These are phyloP conservation scores for Hydrotaea diabolus DNA, from an alignment of 2,888 invertebrate genomes.

Conservation along the genomic window DNA sequence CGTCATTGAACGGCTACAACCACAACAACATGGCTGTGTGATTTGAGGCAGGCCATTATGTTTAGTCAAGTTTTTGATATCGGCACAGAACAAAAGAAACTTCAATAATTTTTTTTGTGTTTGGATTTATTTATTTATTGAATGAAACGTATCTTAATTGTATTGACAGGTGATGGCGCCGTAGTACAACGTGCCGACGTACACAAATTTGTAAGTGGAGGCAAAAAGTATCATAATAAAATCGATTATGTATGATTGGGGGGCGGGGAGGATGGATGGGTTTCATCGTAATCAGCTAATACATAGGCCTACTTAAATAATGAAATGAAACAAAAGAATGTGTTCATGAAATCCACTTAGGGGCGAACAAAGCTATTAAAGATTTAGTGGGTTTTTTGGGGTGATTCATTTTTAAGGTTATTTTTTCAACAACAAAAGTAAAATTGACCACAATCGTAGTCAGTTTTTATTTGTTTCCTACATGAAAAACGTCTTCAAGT, in stretches of 20 bases:
- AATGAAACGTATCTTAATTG: slow-evolving; percentile 39
- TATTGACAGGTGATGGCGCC: slow-evolving; percentile 51
- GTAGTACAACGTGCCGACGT: neutral
- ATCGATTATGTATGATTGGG: neutral
- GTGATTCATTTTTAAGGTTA: too few relatives aligned
- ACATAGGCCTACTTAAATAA: neutral
- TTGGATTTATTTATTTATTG: slow-evolving; percentile 38
- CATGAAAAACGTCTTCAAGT: too few relatives aligned
- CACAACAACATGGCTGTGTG: slow-evolving; percentile 39
- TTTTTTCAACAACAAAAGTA: too few relatives aligned
- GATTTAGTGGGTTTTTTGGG: too few relatives aligned
- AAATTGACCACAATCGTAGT: too few relatives aligned
- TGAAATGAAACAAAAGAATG: too few relatives aligned
- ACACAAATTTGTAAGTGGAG: neutral
- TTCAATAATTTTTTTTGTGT: slow-evolving; percentile 11
- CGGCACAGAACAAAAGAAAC: slow-evolving; percentile 1
- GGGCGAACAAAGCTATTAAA: too few relatives aligned
- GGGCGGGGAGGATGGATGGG: too few relatives aligned
- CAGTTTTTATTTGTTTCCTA: too few relatives aligned
- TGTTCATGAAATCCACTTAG: too few relatives aligned
- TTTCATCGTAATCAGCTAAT: neutral
- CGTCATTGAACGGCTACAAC: neutral
- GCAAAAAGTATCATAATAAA: neutral
- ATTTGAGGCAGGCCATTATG: slow-evolving; percentile 10
- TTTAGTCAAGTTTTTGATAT: slow-evolving; percentile 22